phyloP scores from a whole-genome alignment of 2,888 invertebrate species.

The Homarus gammarus region DNA sequence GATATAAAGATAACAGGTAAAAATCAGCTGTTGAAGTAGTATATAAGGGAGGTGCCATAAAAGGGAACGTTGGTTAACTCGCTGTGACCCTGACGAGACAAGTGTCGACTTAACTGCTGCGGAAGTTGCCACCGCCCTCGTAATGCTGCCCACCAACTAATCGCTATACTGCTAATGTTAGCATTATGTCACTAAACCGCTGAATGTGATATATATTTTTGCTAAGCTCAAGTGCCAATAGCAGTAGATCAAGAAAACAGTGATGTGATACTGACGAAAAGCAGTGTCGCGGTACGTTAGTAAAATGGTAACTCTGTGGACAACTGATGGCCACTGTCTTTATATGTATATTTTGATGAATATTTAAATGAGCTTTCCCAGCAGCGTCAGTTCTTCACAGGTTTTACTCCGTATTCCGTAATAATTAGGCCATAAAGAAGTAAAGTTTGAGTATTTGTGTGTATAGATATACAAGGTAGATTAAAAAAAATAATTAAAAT shows the following conservation, averaged over 20 bases:
- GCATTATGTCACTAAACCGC: neutral
- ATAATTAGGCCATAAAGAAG: neutral
- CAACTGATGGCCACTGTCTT: neutral
- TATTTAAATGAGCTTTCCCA: neutral
- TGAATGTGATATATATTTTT: neutral
- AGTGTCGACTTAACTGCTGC: neutral
- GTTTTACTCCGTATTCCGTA: neutral
- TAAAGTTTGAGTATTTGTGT: neutral
- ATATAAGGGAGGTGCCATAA: conserved; percentile 3
- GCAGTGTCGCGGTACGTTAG: neutral
- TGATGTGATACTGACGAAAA: neutral
- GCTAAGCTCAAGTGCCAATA: conserved; percentile 17
- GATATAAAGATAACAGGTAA: neutral
- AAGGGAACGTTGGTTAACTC: neutral
- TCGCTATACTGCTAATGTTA: neutral
- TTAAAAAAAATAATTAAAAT: neutral
- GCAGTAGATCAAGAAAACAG: neutral
- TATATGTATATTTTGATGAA: conserved; percentile 1
- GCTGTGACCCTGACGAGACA: neutral
- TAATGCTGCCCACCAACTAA: too few relatives aligned
- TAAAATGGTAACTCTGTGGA: neutral
- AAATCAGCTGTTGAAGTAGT: neutral
- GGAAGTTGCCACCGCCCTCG: neutral
- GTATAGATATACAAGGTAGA: neutral
- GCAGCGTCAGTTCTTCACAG: neutral